Percentiles rank a stretch among this genome's conserved stretches.
Evolutionary conservation across 2,113 vertebrate genomes (phyloP).

Genomic region (Gorsachius goisagi): DNA sequence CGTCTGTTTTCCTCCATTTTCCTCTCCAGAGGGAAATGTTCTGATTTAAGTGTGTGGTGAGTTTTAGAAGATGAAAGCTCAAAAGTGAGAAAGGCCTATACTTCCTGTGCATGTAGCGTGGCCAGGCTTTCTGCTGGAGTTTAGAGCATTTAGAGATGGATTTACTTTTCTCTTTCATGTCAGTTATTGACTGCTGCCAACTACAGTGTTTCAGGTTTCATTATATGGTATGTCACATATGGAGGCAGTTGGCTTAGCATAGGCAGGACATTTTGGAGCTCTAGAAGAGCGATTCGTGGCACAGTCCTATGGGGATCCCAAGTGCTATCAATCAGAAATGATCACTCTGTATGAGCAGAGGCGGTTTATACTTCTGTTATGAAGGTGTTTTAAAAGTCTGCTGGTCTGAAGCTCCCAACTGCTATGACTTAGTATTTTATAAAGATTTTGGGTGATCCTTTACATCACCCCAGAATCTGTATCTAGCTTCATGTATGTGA

Average conservation of each 20-base stretch:
- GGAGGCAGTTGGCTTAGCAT: background rate
- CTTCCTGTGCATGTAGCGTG: background rate
- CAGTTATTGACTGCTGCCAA: background rate
- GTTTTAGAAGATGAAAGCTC: background rate
- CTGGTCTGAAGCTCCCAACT: background rate
- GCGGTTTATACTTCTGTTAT: background rate
- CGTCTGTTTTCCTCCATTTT: background rate
- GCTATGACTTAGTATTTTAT: background rate
- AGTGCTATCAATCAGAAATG: background rate
- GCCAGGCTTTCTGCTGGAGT: background rate
- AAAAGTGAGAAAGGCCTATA: background rate
- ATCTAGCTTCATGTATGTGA: background rate
- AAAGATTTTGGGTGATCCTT: background rate
- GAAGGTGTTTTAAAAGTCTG: background rate
- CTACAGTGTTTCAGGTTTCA: background rate
- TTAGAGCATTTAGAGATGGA: background rate
- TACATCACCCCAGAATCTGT: background rate
- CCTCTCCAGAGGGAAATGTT: background rate
- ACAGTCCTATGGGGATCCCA: background rate
- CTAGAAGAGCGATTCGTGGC: background rate
- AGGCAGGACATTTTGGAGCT: background rate
- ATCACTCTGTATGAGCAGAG: background rate
- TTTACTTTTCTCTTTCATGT: background rate
- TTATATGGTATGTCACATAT: background rate
- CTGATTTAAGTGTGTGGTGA: background rate